Percentiles rank a stretch among this genome's conserved stretches.
These are phyloP conservation scores for Blera fallax DNA, from an alignment of 2,888 invertebrate species.

Conservation along the genomic window DNA sequence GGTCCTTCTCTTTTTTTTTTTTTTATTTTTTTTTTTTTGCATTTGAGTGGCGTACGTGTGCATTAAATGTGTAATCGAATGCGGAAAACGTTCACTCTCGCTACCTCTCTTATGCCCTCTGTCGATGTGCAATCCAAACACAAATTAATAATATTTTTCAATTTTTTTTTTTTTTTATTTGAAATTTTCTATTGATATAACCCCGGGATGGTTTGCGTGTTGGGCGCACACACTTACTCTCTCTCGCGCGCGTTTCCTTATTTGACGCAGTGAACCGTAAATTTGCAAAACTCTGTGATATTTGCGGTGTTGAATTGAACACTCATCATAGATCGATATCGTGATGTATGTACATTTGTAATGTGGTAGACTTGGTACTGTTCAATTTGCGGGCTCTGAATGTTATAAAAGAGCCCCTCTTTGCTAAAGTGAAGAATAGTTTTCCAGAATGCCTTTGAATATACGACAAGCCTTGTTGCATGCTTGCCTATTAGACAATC, in stretches of 20 bases:
- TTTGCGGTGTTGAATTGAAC: constrained; percentile 62
- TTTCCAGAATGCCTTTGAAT: too few species aligned
- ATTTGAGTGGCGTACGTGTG: constrained; percentile 2
- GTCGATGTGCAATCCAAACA: constrained; percentile 18
- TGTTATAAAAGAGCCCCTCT: too few species aligned
- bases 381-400: background rate
- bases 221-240: background rate
- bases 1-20: background rate
- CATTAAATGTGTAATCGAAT: constrained; percentile 36
- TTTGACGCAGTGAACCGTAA: constrained; percentile 55
- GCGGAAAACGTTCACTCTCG: constrained; percentile 8
- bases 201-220: constrained; percentile 24
- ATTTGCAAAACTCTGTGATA: constrained; percentile 60
- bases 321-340: constrained; percentile 59
- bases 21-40: constrained; percentile 11
- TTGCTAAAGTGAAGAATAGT: too few species aligned
- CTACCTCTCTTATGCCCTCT: background rate
- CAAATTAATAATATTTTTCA: constrained; percentile 29
- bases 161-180: constrained; percentile 11
- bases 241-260: constrained; percentile 15
- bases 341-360: constrained; percentile 43
- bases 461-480: too few species aligned
- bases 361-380: constrained; percentile 1
- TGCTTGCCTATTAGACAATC: too few species aligned
- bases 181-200: constrained; percentile 30